phyloP scores from a whole-genome alignment of 2,888 invertebrate genomes.

The Lydus trimaculatus region DNA sequence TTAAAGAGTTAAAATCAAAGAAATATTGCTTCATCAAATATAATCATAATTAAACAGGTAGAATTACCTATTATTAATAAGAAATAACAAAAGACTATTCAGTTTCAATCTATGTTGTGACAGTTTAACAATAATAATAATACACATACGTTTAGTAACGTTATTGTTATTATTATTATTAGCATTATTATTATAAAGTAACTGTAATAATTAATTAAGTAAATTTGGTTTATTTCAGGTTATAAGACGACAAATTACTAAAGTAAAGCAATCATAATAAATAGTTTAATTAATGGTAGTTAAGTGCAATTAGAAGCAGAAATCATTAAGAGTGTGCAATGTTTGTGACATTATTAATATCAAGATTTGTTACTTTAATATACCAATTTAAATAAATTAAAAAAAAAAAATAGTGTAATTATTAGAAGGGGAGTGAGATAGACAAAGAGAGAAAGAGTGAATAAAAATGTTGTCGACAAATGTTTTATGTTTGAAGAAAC shows the following conservation, averaged over 20 bases:
- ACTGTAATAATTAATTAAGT: not conserved
- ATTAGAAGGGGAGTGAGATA: not conserved
- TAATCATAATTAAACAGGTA: not conserved
- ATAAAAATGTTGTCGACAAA: conserved; percentile 54
- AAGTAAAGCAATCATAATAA: not conserved
- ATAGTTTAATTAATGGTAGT: not conserved
- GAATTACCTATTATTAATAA: not conserved
- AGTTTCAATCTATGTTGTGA: not conserved
- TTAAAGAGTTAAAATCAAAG: not conserved
- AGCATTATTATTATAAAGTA: not conserved
- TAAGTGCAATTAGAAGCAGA: not conserved
- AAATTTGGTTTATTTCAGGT: not conserved
- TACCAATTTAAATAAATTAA: not conserved
- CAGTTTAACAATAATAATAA: too few species aligned
- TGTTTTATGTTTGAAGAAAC: conserved; percentile 57
- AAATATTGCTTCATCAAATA: not conserved
- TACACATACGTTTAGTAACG: too few species aligned
- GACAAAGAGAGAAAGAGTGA: not conserved
- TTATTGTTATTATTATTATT: not conserved
- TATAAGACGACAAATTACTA: not conserved
- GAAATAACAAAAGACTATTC: not conserved
- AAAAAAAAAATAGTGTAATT: not conserved
- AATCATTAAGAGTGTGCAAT: not conserved
- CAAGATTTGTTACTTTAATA: not conserved
- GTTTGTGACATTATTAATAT: not conserved